A percentile compares a stretch with the other conserved stretches of the same genome.
Conservation (phyloP, 1,140 invertebrate genomes). For the Odontomachus brunneus region DNA sequence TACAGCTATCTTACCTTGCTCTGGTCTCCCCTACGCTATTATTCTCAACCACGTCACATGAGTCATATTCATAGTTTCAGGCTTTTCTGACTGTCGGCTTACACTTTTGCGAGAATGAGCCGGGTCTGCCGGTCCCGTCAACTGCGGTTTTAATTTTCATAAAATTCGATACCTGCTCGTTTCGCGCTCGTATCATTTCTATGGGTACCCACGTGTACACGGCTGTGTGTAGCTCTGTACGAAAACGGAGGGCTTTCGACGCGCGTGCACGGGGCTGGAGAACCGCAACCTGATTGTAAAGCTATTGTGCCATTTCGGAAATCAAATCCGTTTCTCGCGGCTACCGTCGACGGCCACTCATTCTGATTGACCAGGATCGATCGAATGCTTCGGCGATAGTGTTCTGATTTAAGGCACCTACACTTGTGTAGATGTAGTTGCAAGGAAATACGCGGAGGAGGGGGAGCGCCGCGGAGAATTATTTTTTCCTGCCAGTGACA, state of each 20-base stretch:
- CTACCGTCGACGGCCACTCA: slow-evolving; percentile 58
- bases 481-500: slow-evolving; percentile 5
- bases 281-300: slow-evolving; percentile 71
- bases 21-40: too few species aligned
- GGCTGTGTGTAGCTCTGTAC: slow-evolving; percentile 24
- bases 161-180: slow-evolving; percentile 69
- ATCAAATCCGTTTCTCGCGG: slow-evolving; percentile 76
- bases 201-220: slow-evolving; percentile 17
- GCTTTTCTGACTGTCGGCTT: slow-evolving; percentile 32
- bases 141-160: slow-evolving; percentile 74
- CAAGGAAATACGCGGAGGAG: slow-evolving; percentile 53
- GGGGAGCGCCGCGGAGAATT: slow-evolving; percentile 22
- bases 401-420: slow-evolving; percentile 33
- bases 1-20: too few species aligned
- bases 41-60: slow-evolving; percentile 64
- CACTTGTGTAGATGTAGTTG: slow-evolving; percentile 43
- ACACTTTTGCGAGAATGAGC: slow-evolving; percentile 60
- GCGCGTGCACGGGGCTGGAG: slow-evolving; percentile 65
- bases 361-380: slow-evolving; percentile 58
- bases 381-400: slow-evolving; percentile 23
- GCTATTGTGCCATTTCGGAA: slow-evolving; percentile 70
- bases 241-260: slow-evolving; percentile 53
- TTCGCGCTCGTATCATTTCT: slow-evolving; percentile 57
- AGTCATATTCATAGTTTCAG: slow-evolving; percentile 52
- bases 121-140: slow-evolving; percentile 34